These are phyloP conservation scores for Centruroides sculpturatus DNA, from an alignment of 1,140 invertebrate species.

Conservation along the genomic window DNA sequence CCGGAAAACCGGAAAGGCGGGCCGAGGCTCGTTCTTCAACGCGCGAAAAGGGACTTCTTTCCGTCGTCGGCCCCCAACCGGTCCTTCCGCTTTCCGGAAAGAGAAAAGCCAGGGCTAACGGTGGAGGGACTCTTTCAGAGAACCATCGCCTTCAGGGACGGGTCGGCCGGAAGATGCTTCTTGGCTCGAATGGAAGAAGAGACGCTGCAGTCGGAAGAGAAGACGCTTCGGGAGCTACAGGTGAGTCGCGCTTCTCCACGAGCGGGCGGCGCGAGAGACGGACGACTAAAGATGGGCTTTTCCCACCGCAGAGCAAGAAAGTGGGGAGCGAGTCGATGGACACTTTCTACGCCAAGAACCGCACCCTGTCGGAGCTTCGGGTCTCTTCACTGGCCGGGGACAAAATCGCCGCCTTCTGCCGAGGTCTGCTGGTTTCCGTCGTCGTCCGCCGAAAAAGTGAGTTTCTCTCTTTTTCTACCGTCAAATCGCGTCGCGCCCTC, in stretches of 20 bases:
- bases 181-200: neutral
- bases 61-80: no score
- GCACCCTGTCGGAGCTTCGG: no score
- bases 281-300: neutral
- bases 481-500: no score
- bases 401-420: no score
- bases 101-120: neutral
- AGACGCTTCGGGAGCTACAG: neutral
- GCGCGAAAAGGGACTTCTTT: neutral
- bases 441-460: no score
- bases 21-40: neutral
- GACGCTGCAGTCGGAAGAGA: neutral
- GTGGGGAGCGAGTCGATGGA: no score
- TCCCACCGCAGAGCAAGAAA: neutral
- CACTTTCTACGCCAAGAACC: no score
- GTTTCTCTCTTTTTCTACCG: no score
- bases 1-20: neutral
- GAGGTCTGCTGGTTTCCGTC: no score
- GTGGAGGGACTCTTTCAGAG: neutral
- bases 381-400: no score
- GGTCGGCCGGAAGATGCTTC: neutral
- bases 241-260: neutral
- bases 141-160: constrained; percentile 2
- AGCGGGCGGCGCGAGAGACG: no score
- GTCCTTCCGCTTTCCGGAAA: no score